A percentile compares a stretch with the other conserved stretches of the same genome.
Conservation (phyloP, 2,888 invertebrate genomes). For the Sesia apiformis region DNA sequence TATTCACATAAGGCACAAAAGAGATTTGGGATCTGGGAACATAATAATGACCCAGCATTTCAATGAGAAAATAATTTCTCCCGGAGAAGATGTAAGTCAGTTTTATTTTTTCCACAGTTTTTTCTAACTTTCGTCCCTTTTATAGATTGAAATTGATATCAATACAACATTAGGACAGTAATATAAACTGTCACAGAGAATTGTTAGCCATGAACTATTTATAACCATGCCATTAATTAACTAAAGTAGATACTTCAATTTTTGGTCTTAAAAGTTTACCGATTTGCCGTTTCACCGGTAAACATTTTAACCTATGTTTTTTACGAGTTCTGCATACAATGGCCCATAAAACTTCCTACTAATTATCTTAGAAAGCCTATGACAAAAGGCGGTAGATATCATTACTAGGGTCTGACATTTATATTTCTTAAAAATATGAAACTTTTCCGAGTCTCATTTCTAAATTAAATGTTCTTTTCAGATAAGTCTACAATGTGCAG, state of each 20-base stretch:
- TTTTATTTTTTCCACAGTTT: not conserved
- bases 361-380: no score
- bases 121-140: not conserved
- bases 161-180: no score
- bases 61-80: constrained; percentile 62
- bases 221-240: no score
- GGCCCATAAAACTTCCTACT: not conserved
- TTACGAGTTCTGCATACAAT: no score
- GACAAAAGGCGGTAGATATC: no score
- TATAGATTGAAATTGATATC: no score
- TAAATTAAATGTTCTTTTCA: constrained; percentile 17
- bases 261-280: no score
- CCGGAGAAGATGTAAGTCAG: constrained; percentile 67
- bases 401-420: not conserved
- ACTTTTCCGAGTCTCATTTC: not conserved
- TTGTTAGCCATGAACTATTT: no score
- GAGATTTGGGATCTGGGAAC: constrained; percentile 38
- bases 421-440: not conserved
- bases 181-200: no score
- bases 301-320: no score
- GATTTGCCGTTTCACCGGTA: no score
- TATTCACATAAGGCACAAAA: constrained; percentile 24
- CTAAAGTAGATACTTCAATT: no score
- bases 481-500: constrained; percentile 57
- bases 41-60: constrained; percentile 59